Percentiles rank a stretch among this genome's conserved stretches.
Conservation (phyloP, 1,140 invertebrate genomes). For the Cotesia vestalis region DNA sequence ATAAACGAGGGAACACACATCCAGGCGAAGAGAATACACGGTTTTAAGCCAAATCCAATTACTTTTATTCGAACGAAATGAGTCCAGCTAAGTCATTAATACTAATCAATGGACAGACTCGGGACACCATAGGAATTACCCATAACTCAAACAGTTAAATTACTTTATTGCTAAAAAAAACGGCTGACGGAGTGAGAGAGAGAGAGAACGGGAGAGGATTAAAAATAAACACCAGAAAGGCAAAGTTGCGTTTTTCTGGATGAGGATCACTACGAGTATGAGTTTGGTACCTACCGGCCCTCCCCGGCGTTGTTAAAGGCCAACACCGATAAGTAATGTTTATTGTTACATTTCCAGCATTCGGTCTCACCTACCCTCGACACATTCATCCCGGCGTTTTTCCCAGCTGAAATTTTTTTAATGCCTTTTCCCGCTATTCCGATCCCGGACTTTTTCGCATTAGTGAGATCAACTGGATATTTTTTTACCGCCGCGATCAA, state of each 20-base stretch:
- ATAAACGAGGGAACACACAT: slow-evolving; percentile 36
- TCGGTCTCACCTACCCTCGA: slow-evolving; percentile 22
- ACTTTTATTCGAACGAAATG: slow-evolving; percentile 68
- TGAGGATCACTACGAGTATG: slow-evolving; percentile 28
- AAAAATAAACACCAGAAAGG: slow-evolving; percentile 22
- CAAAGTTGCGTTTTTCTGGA: slow-evolving; percentile 50
- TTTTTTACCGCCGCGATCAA: too few species aligned
- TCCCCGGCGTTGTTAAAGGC: slow-evolving; percentile 58
- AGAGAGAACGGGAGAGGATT: background rate
- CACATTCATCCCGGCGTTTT: slow-evolving; percentile 26
- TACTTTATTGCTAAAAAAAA: slow-evolving; percentile 62
- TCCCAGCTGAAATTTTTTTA: slow-evolving; percentile 9
- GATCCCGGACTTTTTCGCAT: slow-evolving; percentile 50
- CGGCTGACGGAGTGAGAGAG: background rate
- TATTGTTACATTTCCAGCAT: slow-evolving; percentile 63
- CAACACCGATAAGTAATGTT: slow-evolving; percentile 65
- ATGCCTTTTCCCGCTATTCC: slow-evolving; percentile 39
- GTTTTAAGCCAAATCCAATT: slow-evolving; percentile 66
- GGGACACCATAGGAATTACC: slow-evolving; percentile 59
- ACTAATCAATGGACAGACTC: slow-evolving; percentile 64
- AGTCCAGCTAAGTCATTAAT: slow-evolving; percentile 68
- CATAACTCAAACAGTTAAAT: slow-evolving; percentile 66
- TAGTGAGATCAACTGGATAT: slow-evolving; percentile 49
- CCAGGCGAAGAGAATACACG: slow-evolving; percentile 45
- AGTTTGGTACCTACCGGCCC: slow-evolving; percentile 30